These are phyloP conservation scores for Pyrocephalus nanus DNA, from an alignment of 2,797 vertebrate species.

Conservation along the genomic window DNA sequence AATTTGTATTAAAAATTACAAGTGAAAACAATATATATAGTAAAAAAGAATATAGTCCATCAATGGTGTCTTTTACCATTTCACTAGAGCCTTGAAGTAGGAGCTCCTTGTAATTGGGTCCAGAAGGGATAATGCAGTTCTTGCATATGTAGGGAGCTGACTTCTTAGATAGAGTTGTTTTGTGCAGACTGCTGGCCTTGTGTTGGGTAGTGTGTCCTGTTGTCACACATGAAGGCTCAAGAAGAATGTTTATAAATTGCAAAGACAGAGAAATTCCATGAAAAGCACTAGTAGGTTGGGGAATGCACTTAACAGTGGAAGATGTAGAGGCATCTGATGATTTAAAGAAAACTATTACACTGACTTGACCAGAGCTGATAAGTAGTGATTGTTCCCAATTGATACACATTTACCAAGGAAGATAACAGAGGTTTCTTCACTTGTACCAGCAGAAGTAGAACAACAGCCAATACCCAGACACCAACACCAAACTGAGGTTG, in stretches of 20 bases:
- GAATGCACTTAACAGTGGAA: background rate
- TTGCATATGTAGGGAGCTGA: background rate
- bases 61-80: background rate
- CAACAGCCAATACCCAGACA: background rate
- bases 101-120: background rate
- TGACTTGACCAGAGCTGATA: background rate
- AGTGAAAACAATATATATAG: background rate
- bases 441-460: background rate
- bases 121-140: background rate
- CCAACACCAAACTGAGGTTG: background rate
- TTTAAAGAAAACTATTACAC: background rate
- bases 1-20: background rate
- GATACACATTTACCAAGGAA: background rate
- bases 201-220: background rate
- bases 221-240: background rate
- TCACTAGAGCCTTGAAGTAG: background rate
- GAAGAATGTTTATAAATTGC: background rate
- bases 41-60: background rate
- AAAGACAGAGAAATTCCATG: background rate
- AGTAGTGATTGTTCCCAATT: background rate
- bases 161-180: background rate
- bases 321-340: background rate
- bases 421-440: background rate
- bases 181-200: background rate
- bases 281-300: background rate